Base-by-base conservation (phyloP, 2,888 invertebrate species). In the Sphaeridia pumilis region DNA sequence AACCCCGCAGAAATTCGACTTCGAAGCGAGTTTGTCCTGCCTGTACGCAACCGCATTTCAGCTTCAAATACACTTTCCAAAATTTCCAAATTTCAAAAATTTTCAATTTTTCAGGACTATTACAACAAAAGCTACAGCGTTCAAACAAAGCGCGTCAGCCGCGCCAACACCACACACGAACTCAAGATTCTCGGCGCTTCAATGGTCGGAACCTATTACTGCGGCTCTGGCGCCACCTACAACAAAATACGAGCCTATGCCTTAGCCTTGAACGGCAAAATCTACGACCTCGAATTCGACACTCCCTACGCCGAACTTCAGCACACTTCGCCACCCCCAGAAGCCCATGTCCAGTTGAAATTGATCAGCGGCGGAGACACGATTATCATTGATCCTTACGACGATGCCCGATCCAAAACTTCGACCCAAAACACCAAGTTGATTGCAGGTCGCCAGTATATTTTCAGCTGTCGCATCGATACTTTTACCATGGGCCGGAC, bases 271-370 rank as follows among this genome's bases (percentile, higher is more conserved):
- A 50, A 50, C 20, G 14, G 28, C 25, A 44, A 44, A 14, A 41
- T 41, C 1, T 50, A 50, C 31, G 34, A 42, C 25, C 17, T 50
- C 25, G 50, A 50, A 17, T 50, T 44, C 26, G 44, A 36, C 2
- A 50, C 50, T 12, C 34, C 44, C 35, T 50, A 50, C 25, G 31
- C 50, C 10, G 10, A 24, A 14, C 35, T 50, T 3, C 50, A 44
- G 1, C 50, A 50, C 17, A 50, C 50, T n/a, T 50, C 50, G 14
- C 50, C 50, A 3, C 43, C 43, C 10, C 22, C 42, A 3, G 49
- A 43, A 2, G 43, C 28, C 4, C 42, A 41, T 38, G 38, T 35
- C 2, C 27, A 49, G 5, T 21, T 46, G 34, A 10, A 34, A 34
- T 20, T 34, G 17, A 17, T 17, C 21, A 3, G 3, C 7, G 21